Base-by-base conservation (phyloP, 2,888 invertebrate species). In the Eupithecia insigniata region DNA sequence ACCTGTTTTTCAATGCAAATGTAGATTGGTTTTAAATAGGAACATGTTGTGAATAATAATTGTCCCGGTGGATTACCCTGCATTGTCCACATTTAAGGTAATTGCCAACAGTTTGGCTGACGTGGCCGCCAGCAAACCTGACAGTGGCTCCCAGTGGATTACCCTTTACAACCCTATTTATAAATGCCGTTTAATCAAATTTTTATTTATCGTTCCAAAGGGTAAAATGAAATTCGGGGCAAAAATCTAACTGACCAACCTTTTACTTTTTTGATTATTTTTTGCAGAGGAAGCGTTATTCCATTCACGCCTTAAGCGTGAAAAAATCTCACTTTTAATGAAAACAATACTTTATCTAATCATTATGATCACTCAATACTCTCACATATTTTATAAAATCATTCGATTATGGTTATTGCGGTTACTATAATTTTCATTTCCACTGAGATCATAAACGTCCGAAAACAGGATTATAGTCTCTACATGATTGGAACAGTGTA, bases 71-170 rank as follows among this genome's bases (percentile, higher is more conserved):
- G 92, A 91, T 80, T 87, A 85, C 84, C 89, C 87, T 89, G 90
- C 88, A 92, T 91, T 93, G 93, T 92, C 92, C 92, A 93, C 92
- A 92, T 94, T 94, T 92, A 92, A 92, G 92, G 91, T 94, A 93
- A 94, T 94, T 93, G 92, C 90, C 86, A 90, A 86, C 92, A 90
- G 91, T 93, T 93, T 89, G 84, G 91, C 92, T 92, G 93, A 92
- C 93, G 89, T 90, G 87, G 90, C 90, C 86, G 87, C 84, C 87
- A 86, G 89, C 84, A 87, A 88, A 89, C 88, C 92, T 92, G 93
- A 92, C 93, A 90, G 87, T 89, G 86, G 82, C 83, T 89, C 93
- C 90, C 93, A 71, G 71, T 84, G 86, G 93, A 84, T 85, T 85
- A 88, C 87, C 93, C 90, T 91, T 92, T 92, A 90, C 93, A 92